phyloP scores from a whole-genome alignment of 2,888 invertebrate species.

The Stenodema calcarata region DNA sequence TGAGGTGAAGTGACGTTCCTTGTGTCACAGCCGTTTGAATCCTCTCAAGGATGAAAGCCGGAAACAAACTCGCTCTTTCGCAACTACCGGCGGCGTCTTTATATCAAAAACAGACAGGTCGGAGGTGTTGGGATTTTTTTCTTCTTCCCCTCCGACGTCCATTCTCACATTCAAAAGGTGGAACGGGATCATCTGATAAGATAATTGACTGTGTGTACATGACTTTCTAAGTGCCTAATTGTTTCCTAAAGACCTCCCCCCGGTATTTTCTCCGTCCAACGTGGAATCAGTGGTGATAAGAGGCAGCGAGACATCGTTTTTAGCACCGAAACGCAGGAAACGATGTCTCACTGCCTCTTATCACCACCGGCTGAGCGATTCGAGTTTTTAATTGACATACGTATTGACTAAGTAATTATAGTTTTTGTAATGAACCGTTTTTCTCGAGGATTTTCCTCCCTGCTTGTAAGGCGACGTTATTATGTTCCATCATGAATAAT shows the following conservation, averaged over 20 bases:
- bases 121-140: not conserved
- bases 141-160: no score
- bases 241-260: not conserved
- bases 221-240: not conserved
- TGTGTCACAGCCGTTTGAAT: not conserved
- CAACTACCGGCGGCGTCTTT: not conserved
- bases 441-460: no score
- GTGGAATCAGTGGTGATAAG: not conserved
- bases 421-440: no score
- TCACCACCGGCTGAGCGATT: no score
- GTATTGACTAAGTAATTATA: no score
- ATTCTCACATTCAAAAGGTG: not conserved
- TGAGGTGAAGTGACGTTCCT: not conserved
- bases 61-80: not conserved
- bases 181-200: slow-evolving; percentile 5
- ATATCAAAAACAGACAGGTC: not conserved
- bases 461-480: no score
- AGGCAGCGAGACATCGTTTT: no score
- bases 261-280: not conserved
- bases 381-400: no score
- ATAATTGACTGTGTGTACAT: not conserved
- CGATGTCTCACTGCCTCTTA: not conserved
- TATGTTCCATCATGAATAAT: no score
- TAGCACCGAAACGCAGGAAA: no score
- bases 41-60: not conserved